A percentile compares a stretch with the other conserved stretches of the same genome.
Conservation (phyloP, 1,140 invertebrate species). For the Listronotus bonariensis region DNA sequence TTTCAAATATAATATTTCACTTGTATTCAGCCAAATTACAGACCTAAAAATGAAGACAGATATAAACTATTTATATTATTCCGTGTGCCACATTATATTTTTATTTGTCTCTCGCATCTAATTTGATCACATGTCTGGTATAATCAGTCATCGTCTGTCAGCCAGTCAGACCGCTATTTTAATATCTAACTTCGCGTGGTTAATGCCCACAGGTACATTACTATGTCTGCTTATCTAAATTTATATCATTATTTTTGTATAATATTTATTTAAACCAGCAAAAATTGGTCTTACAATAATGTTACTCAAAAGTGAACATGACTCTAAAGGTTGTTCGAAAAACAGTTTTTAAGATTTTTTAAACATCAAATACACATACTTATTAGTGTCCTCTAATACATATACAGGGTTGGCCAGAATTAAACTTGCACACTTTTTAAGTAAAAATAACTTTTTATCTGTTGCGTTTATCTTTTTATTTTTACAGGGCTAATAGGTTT, state of each 20-base stretch:
- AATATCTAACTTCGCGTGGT: constrained; percentile 37
- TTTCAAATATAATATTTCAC: not conserved
- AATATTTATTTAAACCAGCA: not conserved
- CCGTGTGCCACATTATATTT: constrained; percentile 36
- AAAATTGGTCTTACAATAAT: too few relatives aligned
- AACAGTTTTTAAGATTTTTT: too few relatives aligned
- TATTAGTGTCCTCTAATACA: too few relatives aligned
- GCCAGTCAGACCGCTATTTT: constrained; percentile 35
- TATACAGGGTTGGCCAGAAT: too few relatives aligned
- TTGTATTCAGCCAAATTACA: constrained; percentile 6
- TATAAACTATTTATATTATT: constrained; percentile 35
- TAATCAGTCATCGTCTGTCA: constrained; percentile 39
- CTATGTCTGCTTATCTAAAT: constrained; percentile 34
- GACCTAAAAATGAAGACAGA: constrained; percentile 22
- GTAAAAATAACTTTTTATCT: too few relatives aligned
- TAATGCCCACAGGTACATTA: constrained; percentile 31
- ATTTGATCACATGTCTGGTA: constrained; percentile 37
- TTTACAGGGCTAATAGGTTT: too few relatives aligned
- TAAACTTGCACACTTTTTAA: too few relatives aligned
- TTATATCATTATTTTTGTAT: constrained; percentile 28
- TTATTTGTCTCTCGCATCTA: constrained; percentile 40
- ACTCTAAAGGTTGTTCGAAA: too few relatives aligned
- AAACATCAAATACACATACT: too few relatives aligned
- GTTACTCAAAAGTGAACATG: too few relatives aligned
- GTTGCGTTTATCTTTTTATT: too few relatives aligned